Evolutionary conservation across 2,797 vertebrate genomes (phyloP).

Genomic region (Sebastes oblongus): DNA sequence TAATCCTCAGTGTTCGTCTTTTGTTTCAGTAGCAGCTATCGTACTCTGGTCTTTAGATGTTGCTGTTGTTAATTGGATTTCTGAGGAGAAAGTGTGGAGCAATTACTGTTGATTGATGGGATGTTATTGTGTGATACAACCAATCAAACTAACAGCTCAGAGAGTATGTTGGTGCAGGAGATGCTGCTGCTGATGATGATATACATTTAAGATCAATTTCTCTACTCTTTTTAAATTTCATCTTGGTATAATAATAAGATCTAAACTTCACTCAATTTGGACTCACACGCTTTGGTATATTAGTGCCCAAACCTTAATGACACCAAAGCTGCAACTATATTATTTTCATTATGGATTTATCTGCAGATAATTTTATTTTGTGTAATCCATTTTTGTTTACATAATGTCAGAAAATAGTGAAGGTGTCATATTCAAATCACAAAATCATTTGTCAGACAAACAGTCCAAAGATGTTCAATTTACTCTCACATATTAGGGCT

Average conservation of each 20-base stretch:
- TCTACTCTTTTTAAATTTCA: not conserved
- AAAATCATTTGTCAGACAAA: not conserved
- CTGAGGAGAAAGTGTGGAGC: not conserved
- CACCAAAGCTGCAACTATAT: not conserved
- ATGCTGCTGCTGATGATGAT: not conserved
- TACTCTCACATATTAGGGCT: not conserved
- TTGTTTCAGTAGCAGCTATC: not conserved
- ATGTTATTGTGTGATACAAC: not conserved
- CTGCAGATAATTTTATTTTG: not conserved
- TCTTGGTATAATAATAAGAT: not conserved
- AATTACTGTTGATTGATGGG: constrained; percentile 5
- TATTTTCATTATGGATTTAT: not conserved
- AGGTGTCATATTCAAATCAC: not conserved
- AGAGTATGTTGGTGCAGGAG: not conserved
- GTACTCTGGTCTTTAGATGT: not conserved
- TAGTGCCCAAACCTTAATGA: not conserved
- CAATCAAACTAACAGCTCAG: not conserved
- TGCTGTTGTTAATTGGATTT: constrained; percentile 6
- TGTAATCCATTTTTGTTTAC: not conserved
- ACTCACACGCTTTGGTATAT: not conserved
- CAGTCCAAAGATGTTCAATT: accelerated
- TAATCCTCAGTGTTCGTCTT: not conserved
- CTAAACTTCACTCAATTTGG: not conserved
- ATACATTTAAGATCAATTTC: not conserved
- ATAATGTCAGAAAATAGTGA: not conserved